phyloP scores from a whole-genome alignment of 2,113 vertebrate species.

The Phodopus roborovskii region DNA sequence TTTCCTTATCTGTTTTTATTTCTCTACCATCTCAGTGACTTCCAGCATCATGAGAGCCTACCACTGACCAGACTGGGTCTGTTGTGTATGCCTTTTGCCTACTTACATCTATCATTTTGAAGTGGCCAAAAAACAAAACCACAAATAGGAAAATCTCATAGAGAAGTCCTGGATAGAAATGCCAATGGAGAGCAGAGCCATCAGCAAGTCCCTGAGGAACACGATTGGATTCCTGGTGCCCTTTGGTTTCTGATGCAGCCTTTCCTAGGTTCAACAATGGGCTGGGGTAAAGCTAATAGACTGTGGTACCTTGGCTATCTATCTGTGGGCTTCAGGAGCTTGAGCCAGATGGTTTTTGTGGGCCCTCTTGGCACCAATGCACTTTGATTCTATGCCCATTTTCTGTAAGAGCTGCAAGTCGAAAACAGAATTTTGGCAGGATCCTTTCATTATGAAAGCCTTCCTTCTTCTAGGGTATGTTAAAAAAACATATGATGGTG shows the following conservation, averaged over 20 bases:
- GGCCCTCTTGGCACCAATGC: background rate
- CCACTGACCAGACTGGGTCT: background rate
- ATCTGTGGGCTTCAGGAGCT: background rate
- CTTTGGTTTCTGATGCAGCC: constrained; percentile 5
- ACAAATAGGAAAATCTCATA: constrained; percentile 22
- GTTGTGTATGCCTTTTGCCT: background rate
- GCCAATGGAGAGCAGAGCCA: constrained; percentile 19
- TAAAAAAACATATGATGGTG: constrained; percentile 51
- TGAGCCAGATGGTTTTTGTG: constrained; percentile 48
- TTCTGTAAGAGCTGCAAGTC: constrained; percentile 62
- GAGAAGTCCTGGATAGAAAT: constrained; percentile 39
- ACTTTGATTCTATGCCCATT: constrained; percentile 55
- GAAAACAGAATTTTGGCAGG: constrained; percentile 58
- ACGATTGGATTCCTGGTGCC: background rate
- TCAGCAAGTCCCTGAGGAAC: background rate
- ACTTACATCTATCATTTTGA: constrained; percentile 41
- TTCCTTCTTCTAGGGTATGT: constrained; percentile 36
- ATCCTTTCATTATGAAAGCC: constrained; percentile 61
- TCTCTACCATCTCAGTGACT: background rate
- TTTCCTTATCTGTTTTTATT: constrained; percentile 16
- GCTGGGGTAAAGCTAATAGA: constrained; percentile 16
- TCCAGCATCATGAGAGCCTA: background rate
- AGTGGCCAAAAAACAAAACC: constrained; percentile 17
- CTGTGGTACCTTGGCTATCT: constrained; percentile 37
- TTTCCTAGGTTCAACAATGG: background rate